Evolutionary conservation across 53 echinoderm and acorn worm species (phyloP).

Genomic region (Holothuria scabra): DNA sequence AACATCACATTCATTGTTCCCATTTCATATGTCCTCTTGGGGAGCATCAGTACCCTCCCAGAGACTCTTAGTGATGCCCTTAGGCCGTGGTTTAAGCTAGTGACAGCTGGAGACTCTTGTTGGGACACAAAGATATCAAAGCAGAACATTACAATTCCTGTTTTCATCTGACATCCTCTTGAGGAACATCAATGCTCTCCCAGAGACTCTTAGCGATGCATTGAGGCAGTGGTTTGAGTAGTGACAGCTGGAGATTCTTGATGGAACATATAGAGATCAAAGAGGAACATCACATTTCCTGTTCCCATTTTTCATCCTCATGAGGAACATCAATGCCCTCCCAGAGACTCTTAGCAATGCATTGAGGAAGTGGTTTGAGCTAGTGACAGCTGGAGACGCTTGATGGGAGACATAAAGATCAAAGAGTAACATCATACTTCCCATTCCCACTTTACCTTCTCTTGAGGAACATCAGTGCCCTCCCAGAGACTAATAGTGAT

Average conservation of each 20-base stretch:
- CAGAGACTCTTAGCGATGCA: slow-evolving; percentile 91
- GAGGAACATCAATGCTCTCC: slow-evolving; percentile 89
- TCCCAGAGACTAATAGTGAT: slow-evolving; percentile 90
- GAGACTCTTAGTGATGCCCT: slow-evolving; percentile 92
- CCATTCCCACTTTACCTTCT: slow-evolving; percentile 99
- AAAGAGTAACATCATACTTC: slow-evolving; percentile 92
- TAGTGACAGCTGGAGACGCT: slow-evolving; percentile 91
- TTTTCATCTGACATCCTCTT: too few species aligned
- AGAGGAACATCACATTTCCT: slow-evolving; percentile 58
- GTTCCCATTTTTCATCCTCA: too few species aligned
- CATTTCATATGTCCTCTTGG: slow-evolving; percentile 95
- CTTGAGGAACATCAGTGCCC: slow-evolving; percentile 83
- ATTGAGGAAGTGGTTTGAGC: slow-evolving; percentile 96
- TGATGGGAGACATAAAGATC: slow-evolving; percentile 95
- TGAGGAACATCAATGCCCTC: slow-evolving; percentile 85
- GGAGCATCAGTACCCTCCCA: slow-evolving; percentile 88
- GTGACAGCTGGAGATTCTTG: slow-evolving; percentile 80
- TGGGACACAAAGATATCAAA: too few species aligned
- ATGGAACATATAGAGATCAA: too few species aligned
- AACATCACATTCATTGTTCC: slow-evolving; percentile 87
- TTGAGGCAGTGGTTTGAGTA: slow-evolving; percentile 98
- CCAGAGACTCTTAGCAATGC: slow-evolving; percentile 91
- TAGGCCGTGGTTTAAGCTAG: slow-evolving; percentile 98
- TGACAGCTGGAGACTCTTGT: slow-evolving; percentile 82
- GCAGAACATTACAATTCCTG: too few species aligned